Base-by-base conservation (phyloP, 2,888 invertebrate species). In the Chouioia cunea region DNA sequence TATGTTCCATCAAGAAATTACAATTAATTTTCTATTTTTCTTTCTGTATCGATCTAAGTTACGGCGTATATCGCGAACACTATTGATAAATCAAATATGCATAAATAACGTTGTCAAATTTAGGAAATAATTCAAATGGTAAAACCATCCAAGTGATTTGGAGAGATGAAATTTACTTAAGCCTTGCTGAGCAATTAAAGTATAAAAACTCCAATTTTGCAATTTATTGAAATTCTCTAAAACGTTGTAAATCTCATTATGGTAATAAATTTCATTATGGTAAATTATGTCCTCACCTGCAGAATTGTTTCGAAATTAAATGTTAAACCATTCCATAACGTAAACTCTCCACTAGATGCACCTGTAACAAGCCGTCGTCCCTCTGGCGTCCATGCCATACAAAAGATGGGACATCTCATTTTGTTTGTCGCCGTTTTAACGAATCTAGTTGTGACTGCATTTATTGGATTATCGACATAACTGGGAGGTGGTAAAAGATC, bases 261-360 rank as follows among this genome's bases (percentile, higher is more conserved):
- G 1, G 22, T 18, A 16, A 2, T 43, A 18, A 43, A 56, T 16
- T 4, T 27, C 0, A 27, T 27, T 12, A 27, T 18, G n/a, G 6
- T 20, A 18, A 47, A 8, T 46, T 46, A 59, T 8, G 18, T 46
- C 81, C 83, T 81, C 86, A 95, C 96, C 91, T 99, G 99, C 59
- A 99, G 89, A 86, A 99, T 99, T n/a, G 99, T 99, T 89, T 99
- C 99, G 88, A 99, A 99, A 88, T 99, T 99, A 87, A 99, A 99
- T n/a, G 99, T 99, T 36, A 99, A 90, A 43, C 99, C 99, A 89
- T 99, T 99, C 99, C 99, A 99, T 2, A 99, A 88, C 0, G 99
- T 99, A 83, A 99, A 99, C 87, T 99, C 99, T 54, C 99, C 99
- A 67, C 98, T 98, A 36, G 99, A 99, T 22, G 99, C 99, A 12